Evolutionary conservation across 2,888 invertebrate genomes (phyloP).

Genomic region (Meghimatium bilineatum): DNA sequence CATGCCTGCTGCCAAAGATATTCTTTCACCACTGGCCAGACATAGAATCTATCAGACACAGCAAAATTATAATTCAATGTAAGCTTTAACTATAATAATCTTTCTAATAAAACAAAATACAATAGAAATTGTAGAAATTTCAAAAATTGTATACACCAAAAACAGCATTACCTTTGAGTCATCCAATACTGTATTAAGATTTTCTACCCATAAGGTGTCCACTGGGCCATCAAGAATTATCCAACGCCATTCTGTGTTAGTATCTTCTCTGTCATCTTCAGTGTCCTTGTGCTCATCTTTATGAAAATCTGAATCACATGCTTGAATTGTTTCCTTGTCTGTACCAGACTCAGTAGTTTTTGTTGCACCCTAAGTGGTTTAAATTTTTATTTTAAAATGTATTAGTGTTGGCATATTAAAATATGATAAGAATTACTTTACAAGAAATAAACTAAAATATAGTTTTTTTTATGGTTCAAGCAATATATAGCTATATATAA

Average conservation of each 20-base stretch:
- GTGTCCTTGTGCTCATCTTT: conserved; percentile 50
- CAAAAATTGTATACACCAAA: not conserved
- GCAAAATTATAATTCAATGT: too few relatives aligned
- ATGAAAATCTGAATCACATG: conserved; percentile 27
- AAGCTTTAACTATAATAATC: not conserved
- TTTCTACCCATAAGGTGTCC: conserved; percentile 77
- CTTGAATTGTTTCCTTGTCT: conserved; percentile 28
- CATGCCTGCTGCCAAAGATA: conserved; percentile 73
- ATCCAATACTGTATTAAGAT: conserved; percentile 77
- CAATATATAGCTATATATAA: too few relatives aligned
- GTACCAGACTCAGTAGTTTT: conserved; percentile 39
- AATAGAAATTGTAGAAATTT: not conserved
- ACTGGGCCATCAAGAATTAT: conserved; percentile 77
- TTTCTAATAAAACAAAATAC: not conserved
- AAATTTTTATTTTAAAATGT: not conserved
- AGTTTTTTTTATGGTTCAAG: too few relatives aligned
- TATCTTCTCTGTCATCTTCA: conserved; percentile 55
- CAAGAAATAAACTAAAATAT: not conserved
- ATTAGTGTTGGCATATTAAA: not conserved
- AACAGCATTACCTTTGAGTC: conserved; percentile 69
- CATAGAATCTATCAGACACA: conserved; percentile 66
- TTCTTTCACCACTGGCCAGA: conserved; percentile 76
- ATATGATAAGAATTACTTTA: not conserved
- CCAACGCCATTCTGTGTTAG: conserved; percentile 74
- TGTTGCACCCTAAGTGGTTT: conserved; percentile 32